Evolutionary conservation across 2,888 invertebrate species (phyloP), one percentile per base, ranked within the genome.

Genomic region (Eretmocerus hayati): DNA sequence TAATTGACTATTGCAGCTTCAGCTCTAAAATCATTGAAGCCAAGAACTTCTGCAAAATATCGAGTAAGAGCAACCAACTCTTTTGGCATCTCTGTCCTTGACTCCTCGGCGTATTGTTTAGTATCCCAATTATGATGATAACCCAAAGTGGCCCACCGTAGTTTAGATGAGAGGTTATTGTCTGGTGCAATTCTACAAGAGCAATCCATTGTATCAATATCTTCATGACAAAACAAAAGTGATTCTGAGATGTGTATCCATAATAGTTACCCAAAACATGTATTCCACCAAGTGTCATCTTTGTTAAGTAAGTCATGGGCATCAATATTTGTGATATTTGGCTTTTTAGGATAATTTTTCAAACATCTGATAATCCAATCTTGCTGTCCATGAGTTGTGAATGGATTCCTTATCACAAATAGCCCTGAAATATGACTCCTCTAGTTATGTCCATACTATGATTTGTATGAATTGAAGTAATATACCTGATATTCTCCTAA

Each of bases 121-220:
- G 90, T 88, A 62, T 93, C 85, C 97, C 99, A 99, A 69, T 99
- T 85, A 72, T 99, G 95, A 73, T 99, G 97, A 68, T 95, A 96
- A 13, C 99, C 99, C 30, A 97, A 72, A 0, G 97, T 99, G 2
- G 87, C 82, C 99, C 99, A 99, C 60, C 97, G 76, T 59, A 99
- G 67, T 61, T 81, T 80, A 38, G 75, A 66, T 26, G 72, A 50
- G n/a, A 76, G 57, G 20, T 59, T 48, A 20, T 55, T 57, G 1
- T 58, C 56, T 48, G 56, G 56, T n/a, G 54, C 47, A 15, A 21
- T 30, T 53, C 53, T 42, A 61, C 65, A 47, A 11, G 42, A 45
- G 22, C 46, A n/a, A n/a, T n/a, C n/a, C n/a, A n/a, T n/a, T n/a
- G n/a, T n/a, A n/a, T n/a, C n/a, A n/a, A n/a, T n/a, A n/a, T n/a